Evolutionary conservation across 2,113 vertebrate genomes (phyloP), one percentile per base, ranked within the genome.

Genomic region (Rhea pennata): DNA sequence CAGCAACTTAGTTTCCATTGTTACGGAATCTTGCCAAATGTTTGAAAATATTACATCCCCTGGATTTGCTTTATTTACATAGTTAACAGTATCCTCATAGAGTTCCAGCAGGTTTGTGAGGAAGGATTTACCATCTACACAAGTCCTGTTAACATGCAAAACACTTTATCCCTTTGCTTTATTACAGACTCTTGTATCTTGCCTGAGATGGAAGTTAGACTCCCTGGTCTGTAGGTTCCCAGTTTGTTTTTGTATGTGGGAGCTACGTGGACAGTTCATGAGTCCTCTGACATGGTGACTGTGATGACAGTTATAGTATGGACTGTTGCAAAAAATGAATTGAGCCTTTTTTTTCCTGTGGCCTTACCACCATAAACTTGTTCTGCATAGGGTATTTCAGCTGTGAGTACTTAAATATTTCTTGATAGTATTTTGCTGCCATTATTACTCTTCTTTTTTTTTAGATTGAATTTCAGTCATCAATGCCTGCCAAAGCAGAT

Each of bases 381-480:
- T 77, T 74, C 56, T 84, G 5, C 1, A 0, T 20, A 16, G 16
- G 16, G 26, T 0, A 1, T 29, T 81, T 81, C 46, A 78, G 36
- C 23, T 72, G 24, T 9, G 5, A 27, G 70, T 29, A 54, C 36
- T 21, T 54, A 26, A 22, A 39, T 53, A 48, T 81, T 59, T 88
- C 31, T 50, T 48, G 14, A 8, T 6, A 27, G 10, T 67, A 87
- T 51, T 64, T 58, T 16, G 48, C 26, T 72, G 77, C n/a, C 4
- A 0, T 71, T 50, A n/a, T 58, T 81, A 53, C 71, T 73, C 39
- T 64, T 42, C 33, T 22, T 65, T 75, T 66, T 36, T 90, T 44
- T 56, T 80, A 61, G 56, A 10, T 14, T 72, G 3, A 7, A 29
- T 80, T 62, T 84, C 65, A 46, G 66, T 82, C 29, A 22, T 11